Conservation (phyloP, 1,140 invertebrate genomes). For the Goniozus legneri region DNA sequence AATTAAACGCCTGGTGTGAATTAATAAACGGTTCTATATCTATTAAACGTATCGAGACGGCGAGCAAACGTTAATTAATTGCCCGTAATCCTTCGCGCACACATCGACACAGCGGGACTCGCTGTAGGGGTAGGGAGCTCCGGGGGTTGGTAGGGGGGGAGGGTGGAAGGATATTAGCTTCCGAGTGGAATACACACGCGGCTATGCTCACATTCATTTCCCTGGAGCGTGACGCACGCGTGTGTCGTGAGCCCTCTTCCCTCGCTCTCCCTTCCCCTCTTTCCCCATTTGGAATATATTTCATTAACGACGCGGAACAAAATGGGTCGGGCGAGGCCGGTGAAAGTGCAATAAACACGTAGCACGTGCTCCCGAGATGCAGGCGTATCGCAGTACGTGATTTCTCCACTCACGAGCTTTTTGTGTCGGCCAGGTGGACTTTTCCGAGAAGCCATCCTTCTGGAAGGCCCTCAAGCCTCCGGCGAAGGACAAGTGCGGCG, state of each 20-base stretch:
- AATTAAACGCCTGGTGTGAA: no score
- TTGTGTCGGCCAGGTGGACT: conserved; percentile 88
- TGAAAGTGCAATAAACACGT: conserved; percentile 10
- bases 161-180: no score
- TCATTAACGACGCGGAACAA: conserved; percentile 13
- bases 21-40: no score
- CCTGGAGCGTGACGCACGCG: conserved; percentile 23
- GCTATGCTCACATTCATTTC: conserved; percentile 34
- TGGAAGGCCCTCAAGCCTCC: conserved; percentile 91
- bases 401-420: no score
- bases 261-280: not conserved
- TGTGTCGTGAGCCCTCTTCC: no score
- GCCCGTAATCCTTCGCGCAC: not conserved
- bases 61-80: conserved; percentile 9
- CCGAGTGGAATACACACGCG: no score
- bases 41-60: no score
- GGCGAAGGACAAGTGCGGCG: conserved; percentile 88
- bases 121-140: no score
- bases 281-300: conserved; percentile 16
- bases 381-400: no score
- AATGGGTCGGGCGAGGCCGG: conserved; percentile 2
- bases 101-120: conserved; percentile 18
- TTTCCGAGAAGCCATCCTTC: conserved; percentile 86
- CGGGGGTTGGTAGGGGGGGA: no score
- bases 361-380: not conserved